Conservation (phyloP, 2,797 vertebrate species). For the Prunella strophiata region DNA sequence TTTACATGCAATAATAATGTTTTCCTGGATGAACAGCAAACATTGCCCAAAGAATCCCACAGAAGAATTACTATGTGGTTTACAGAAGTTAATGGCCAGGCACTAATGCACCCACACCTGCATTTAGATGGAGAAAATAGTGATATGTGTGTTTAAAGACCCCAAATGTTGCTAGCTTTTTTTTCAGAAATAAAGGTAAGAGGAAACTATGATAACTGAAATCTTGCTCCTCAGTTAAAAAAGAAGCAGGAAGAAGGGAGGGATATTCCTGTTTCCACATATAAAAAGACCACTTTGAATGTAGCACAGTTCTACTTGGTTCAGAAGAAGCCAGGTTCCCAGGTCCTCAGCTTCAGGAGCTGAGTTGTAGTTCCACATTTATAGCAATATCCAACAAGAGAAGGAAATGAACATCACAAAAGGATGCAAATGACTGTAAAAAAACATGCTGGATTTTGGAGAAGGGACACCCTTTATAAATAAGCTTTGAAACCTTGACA, state of each 20-base stretch:
- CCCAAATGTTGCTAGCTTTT: neutral
- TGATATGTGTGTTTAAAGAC: neutral
- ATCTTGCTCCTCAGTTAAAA: neutral
- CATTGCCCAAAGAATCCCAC: neutral
- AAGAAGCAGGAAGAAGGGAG: neutral
- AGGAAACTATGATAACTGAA: neutral
- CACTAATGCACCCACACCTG: neutral
- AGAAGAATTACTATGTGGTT: conserved; percentile 4
- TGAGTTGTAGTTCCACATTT: neutral
- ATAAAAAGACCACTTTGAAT: neutral
- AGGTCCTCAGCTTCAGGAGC: neutral
- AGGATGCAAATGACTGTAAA: neutral
- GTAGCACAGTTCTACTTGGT: neutral
- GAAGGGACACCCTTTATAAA: neutral
- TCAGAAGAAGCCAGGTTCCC: neutral
- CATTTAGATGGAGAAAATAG: neutral
- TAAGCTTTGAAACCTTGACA: neutral
- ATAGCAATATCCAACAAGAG: neutral
- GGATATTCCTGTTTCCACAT: neutral
- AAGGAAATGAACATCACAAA: neutral
- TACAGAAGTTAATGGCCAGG: conserved; percentile 20
- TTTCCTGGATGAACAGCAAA: conserved; percentile 34
- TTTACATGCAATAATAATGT: neutral
- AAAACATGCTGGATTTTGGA: neutral
- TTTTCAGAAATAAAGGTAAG: neutral